A percentile compares a stretch with the other conserved stretches of the same genome.
Evolutionary conservation across 2,888 invertebrate species (phyloP).

Genomic region (Onthophagus sagittarius): DNA sequence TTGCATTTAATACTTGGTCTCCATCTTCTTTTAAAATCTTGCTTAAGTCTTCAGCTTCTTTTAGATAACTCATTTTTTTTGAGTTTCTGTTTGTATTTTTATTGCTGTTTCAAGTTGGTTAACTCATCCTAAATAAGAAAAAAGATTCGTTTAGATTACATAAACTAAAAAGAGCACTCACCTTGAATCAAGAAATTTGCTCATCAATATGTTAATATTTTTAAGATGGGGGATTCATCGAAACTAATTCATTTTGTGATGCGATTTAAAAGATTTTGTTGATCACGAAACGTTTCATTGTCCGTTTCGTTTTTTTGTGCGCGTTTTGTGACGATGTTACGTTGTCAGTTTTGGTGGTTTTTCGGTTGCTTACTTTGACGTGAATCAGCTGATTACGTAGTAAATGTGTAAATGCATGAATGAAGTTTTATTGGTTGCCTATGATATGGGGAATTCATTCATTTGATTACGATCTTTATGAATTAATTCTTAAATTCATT

Average conservation of each 20-base stretch:
- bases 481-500: not conserved
- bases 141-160: not conserved
- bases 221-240: too few relatives aligned
- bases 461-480: not conserved
- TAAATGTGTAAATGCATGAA: not conserved
- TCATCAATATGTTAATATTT: too few relatives aligned
- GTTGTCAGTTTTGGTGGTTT: not conserved
- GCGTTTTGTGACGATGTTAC: not conserved
- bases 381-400: not conserved
- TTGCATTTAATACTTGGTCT: constrained; percentile 56
- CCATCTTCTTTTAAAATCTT: constrained; percentile 55
- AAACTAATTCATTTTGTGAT: too few relatives aligned
- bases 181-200: too few relatives aligned
- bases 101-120: too few relatives aligned
- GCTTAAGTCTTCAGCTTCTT: constrained; percentile 47
- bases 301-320: not conserved
- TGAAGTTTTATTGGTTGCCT: not conserved
- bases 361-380: too few relatives aligned
- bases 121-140: too few relatives aligned
- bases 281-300: not conserved
- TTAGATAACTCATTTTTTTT: constrained; percentile 27
- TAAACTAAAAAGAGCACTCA: not conserved
- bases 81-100: too few relatives aligned
- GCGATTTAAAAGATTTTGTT: not conserved
- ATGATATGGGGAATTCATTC: not conserved